Percentiles rank a stretch among this genome's conserved stretches.
phyloP scores from a whole-genome alignment of 2,888 invertebrate genomes.

The Acholoe squamosa region DNA sequence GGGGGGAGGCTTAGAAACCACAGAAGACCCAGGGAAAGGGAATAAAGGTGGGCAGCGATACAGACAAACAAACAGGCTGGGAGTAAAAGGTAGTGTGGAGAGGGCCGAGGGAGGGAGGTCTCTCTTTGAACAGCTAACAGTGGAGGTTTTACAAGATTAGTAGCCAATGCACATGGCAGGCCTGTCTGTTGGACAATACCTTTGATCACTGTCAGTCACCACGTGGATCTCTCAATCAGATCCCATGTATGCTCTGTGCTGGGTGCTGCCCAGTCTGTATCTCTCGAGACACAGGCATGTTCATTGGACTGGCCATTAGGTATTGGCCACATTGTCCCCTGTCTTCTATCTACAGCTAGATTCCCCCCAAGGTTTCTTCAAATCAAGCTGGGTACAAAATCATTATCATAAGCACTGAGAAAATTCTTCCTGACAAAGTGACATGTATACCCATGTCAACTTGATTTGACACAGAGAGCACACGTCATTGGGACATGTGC shows the following conservation, averaged over 20 bases:
- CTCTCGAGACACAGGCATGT: too few species aligned
- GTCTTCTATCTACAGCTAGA: too few species aligned
- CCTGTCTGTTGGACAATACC: not conserved
- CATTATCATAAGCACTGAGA: too few species aligned
- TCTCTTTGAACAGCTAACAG: not conserved
- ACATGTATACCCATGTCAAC: too few species aligned
- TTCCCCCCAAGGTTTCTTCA: too few species aligned
- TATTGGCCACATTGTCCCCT: too few species aligned
- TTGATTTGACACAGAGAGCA: too few species aligned
- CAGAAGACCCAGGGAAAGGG: not conserved
- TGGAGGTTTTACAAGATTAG: not conserved
- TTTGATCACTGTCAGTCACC: not conserved
- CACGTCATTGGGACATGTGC: too few species aligned
- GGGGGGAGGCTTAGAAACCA: not conserved
- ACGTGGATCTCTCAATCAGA: slow-evolving; percentile 25
- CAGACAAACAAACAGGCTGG: not conserved
- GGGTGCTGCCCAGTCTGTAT: too few species aligned
- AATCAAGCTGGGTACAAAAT: too few species aligned
- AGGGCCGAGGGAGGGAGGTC: not conserved
- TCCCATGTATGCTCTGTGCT: not conserved
- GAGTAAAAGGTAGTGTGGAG: not conserved
- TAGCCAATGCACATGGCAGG: not conserved
- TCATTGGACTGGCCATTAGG: too few species aligned
- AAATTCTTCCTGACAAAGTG: too few species aligned
- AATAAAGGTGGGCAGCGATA: not conserved